Evolutionary conservation across 2,888 invertebrate genomes (phyloP), one percentile per base, ranked within the genome.

Genomic region (Cheiracanthium punctorium): DNA sequence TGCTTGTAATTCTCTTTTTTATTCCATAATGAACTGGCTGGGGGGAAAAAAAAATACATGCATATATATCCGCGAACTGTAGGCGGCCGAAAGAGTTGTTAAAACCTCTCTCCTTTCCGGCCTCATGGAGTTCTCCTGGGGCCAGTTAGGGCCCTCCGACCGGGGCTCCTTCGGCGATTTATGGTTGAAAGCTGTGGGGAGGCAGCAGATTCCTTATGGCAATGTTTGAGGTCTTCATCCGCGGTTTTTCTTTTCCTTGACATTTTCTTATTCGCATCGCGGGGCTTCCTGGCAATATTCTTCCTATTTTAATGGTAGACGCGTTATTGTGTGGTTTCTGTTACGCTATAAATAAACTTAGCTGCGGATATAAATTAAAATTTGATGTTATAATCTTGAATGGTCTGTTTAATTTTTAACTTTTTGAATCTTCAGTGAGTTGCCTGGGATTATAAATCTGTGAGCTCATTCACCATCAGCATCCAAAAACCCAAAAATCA

Each of bases 21-120:
- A n/a, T n/a, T 82, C 37, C 41, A 33, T 32, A 84, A 84, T 84
- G 84, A 84, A 84, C 65, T 20, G 64, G 14, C 41, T 48, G 28
- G 20, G 24, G 12, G n/a, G n/a, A 70, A 37, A 58, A 64, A 32
- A 64, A 75, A 77, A n/a, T n/a, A n/a, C n/a, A n/a, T n/a, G n/a
- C n/a, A n/a, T n/a, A n/a, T n/a, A n/a, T n/a, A n/a, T n/a, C 48
- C 20, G 20, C 32, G 71, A 70, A 52, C 33, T 14, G 75, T 82
- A 70, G 82, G 82, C 65, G 82, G 76, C 52, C 43, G 73, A 84
- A 84, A 84, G 72, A 79, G 77, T 77, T 84, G 77, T 77, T 75
- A 75, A 74, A 58, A 58, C 28, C n/a, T 64, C 30, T 29, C 76
- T 70, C 76, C 58, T 75, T 82, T 82, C 82, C 82, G 82, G 77